These are phyloP conservation scores for Conops quadrifasciatus DNA, from an alignment of 2,888 invertebrate genomes.

Conservation along the genomic window DNA sequence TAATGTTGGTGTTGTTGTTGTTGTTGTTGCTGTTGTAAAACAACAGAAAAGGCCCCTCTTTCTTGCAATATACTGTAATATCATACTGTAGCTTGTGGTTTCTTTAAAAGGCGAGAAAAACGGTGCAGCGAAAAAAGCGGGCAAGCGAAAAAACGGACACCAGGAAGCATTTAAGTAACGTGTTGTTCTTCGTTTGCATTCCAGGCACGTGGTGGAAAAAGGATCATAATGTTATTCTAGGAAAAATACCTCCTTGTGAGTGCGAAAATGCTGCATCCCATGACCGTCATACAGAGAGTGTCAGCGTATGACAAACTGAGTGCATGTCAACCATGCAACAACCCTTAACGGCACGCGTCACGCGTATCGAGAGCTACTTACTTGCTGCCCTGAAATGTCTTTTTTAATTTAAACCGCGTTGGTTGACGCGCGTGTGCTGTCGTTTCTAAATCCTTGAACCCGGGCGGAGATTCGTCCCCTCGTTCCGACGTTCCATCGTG, in stretches of 20 bases:
- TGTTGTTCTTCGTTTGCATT: conserved; percentile 8
- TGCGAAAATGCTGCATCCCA: neutral
- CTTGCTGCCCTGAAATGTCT: neutral
- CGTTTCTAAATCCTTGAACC: neutral
- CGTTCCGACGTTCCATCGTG: conserved; percentile 24
- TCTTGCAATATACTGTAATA: neutral
- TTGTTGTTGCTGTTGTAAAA: neutral
- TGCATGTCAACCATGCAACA: conserved; percentile 9
- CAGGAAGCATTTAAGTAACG: conserved; percentile 20
- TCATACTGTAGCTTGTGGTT: neutral
- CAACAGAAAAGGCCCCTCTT: neutral
- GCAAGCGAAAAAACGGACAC: neutral
- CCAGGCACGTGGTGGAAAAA: conserved; percentile 31
- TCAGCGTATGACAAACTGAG: conserved; percentile 15
- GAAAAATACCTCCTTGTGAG: conserved; percentile 1
- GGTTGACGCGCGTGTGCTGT: conserved; percentile 1
- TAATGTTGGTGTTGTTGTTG: neutral
- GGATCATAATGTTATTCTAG: conserved; percentile 32
- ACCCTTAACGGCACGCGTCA: conserved; percentile 47
- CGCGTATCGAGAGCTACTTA: conserved; percentile 31
- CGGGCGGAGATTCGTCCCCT: neutral
- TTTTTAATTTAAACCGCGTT: conserved; percentile 15
- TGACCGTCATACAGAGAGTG: conserved; percentile 9
- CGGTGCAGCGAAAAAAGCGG: neutral
- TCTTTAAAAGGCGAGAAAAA: neutral